phyloP scores from a whole-genome alignment of 2,888 invertebrate genomes.

The Scelioninae gen. 2 region DNA sequence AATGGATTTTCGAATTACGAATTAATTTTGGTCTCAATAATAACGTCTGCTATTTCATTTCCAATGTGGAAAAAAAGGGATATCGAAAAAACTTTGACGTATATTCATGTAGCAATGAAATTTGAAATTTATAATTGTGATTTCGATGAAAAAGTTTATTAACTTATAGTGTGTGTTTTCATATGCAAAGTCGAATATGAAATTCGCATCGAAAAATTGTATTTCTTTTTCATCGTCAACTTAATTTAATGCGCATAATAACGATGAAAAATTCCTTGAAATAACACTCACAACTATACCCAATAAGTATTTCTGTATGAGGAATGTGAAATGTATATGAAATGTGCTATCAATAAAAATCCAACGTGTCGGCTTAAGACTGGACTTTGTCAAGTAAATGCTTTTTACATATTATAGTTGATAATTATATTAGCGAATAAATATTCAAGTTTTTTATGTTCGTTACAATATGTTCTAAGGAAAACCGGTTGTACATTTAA shows the following conservation, averaged over 20 bases:
- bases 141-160: constrained; percentile 31
- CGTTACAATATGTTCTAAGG: no score
- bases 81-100: constrained; percentile 19
- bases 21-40: constrained; percentile 21
- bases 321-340: no score
- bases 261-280: constrained; percentile 13
- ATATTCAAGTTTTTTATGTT: no score
- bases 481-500: no score
- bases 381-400: no score
- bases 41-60: constrained; percentile 7
- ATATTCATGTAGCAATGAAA: constrained; percentile 30
- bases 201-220: constrained; percentile 18
- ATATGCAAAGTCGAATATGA: constrained; percentile 3
- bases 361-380: no score
- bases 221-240: constrained; percentile 29
- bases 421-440: no score
- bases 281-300: background rate
- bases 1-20: constrained; percentile 34
- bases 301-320: background rate
- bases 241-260: constrained; percentile 11
- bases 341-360: no score
- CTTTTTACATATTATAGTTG: no score
- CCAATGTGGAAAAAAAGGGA: background rate
- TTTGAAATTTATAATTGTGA: constrained; percentile 32
- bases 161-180: constrained; percentile 25